Conservation (phyloP, 2,888 invertebrate species). For the Apotomis betuletana region DNA sequence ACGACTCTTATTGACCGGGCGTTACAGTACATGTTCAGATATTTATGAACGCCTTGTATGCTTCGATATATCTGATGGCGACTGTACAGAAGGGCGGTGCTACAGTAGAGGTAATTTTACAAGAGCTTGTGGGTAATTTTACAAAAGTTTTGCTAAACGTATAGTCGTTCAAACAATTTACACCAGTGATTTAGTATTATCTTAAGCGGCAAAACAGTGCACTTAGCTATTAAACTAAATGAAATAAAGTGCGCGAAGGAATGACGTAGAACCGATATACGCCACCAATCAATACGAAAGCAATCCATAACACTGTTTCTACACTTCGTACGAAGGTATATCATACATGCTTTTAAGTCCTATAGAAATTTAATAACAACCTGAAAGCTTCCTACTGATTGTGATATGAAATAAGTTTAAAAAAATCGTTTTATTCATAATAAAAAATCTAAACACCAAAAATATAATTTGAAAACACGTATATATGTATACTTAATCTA, state of each 20-base stretch:
- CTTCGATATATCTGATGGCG: too few species aligned
- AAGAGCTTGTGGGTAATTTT: too few species aligned
- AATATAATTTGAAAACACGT: slow-evolving; percentile 57
- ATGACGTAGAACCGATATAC: too few species aligned
- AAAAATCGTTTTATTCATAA: slow-evolving; percentile 66
- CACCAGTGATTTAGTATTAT: slow-evolving; percentile 7
- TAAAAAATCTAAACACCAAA: slow-evolving; percentile 40
- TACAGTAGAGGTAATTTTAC: too few species aligned
- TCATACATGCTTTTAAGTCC: slow-evolving; percentile 75
- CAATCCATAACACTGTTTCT: background rate
- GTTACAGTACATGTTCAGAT: too few species aligned
- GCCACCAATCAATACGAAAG: too few species aligned
- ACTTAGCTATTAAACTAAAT: background rate
- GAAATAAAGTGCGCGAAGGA: too few species aligned
- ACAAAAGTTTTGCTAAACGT: too few species aligned
- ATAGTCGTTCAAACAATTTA: background rate
- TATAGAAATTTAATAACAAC: slow-evolving; percentile 49
- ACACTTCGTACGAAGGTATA: slow-evolving; percentile 45
- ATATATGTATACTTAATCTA: slow-evolving; percentile 48
- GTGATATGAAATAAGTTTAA: slow-evolving; percentile 58
- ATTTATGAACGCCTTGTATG: too few species aligned
- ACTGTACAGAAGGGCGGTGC: too few species aligned
- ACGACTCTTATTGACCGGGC: too few species aligned
- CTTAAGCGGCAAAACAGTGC: background rate
- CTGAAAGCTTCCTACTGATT: slow-evolving; percentile 81